A percentile compares a stretch with the other conserved stretches of the same genome.
Evolutionary conservation across 2,113 vertebrate species (phyloP).

Genomic region (Myodes glareolus): DNA sequence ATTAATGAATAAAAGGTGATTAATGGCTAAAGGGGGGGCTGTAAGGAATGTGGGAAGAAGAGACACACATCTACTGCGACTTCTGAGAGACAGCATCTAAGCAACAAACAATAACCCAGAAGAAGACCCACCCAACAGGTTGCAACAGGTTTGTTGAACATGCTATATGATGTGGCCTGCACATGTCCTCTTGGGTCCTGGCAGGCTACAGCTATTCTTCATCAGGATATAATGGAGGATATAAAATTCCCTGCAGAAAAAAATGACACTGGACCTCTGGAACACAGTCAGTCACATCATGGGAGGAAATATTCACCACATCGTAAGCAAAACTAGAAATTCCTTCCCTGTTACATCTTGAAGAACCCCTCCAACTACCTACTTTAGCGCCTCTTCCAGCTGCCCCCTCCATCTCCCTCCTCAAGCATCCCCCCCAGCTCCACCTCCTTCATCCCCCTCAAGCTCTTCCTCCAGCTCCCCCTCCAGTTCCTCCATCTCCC

Average conservation of each 20-base stretch:
- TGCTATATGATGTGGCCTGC: neutral
- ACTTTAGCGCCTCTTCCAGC: neutral
- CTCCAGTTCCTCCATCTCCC: neutral
- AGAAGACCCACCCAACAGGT: fast-evolving
- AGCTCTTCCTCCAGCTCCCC: too few relatives aligned
- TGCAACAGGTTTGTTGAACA: neutral
- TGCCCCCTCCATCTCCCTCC: neutral
- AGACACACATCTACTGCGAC: neutral
- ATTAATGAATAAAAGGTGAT: neutral
- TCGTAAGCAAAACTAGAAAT: neutral
- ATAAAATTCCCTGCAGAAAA: neutral
- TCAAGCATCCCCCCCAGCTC: neutral
- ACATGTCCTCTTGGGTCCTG: neutral
- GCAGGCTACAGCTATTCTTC: neutral
- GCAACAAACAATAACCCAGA: neutral
- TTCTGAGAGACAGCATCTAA: neutral
- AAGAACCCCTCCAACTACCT: neutral
- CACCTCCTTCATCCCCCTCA: neutral
- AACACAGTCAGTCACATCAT: neutral
- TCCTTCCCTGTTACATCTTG: neutral
- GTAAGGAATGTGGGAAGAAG: neutral
- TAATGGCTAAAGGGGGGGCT: neutral
- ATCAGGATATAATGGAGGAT: neutral
- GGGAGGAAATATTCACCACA: neutral
- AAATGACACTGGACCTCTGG: neutral